A percentile compares a stretch with the other conserved stretches of the same genome.
Conservation (phyloP, 2,888 invertebrate species). For the Meghimatium bilineatum region DNA sequence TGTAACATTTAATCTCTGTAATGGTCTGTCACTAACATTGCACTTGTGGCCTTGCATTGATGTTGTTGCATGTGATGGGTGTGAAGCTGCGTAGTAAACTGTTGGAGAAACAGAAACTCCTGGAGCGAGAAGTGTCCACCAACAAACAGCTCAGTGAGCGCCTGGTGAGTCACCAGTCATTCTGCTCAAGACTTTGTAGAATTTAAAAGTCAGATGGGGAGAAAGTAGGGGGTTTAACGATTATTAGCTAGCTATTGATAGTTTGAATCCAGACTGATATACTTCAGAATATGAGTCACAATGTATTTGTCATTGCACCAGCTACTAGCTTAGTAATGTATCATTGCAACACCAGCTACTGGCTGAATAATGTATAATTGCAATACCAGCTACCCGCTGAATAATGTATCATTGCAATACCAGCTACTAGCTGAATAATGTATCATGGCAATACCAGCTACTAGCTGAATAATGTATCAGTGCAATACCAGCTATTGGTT, state of each 20-base stretch:
- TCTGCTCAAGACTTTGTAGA: not conserved
- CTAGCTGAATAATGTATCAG: no score
- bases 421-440: no score
- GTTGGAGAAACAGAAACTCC: slow-evolving; percentile 67
- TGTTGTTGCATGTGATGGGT: slow-evolving; percentile 47
- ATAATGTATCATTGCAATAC: no score
- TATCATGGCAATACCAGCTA: no score
- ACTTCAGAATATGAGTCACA: not conserved
- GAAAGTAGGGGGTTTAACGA: not conserved
- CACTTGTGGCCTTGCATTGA: slow-evolving; percentile 27
- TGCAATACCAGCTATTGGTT: no score
- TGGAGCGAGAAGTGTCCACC: slow-evolving; percentile 68
- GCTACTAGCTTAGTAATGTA: no score
- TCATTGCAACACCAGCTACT: no score
- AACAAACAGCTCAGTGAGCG: slow-evolving; percentile 71
- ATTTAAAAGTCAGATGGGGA: not conserved
- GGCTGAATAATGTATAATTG: no score
- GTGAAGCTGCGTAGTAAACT: slow-evolving; percentile 69
- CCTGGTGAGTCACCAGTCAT: slow-evolving; percentile 65
- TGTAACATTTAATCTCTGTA: not conserved
- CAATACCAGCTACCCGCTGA: no score
- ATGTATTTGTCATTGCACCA: no score
- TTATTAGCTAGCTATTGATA: not conserved
- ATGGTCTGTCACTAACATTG: slow-evolving; percentile 32
- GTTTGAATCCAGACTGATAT: not conserved